These are phyloP conservation scores for Poeciliopsis prolifica DNA, from an alignment of 2,113 vertebrate genomes.

Conservation along the genomic window DNA sequence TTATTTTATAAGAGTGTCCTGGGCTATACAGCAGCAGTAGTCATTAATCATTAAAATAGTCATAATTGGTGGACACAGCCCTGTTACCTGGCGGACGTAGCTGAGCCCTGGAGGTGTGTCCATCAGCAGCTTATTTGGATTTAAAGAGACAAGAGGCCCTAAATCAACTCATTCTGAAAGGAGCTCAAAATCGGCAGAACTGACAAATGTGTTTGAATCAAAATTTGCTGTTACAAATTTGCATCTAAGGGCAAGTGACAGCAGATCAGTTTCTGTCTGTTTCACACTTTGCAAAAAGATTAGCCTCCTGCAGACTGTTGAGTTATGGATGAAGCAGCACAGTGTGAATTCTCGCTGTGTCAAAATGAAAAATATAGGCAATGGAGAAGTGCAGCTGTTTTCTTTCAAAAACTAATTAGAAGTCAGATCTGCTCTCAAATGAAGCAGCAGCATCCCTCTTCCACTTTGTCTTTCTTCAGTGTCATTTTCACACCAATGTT, in stretches of 20 bases:
- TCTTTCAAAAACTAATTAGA: conserved; percentile 34
- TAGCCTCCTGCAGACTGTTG: conserved; percentile 15
- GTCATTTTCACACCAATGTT: conserved; percentile 15
- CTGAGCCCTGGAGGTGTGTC: too few species aligned
- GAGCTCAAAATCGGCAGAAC: too few species aligned
- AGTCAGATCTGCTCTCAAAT: conserved; percentile 10
- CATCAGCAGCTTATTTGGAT: too few species aligned
- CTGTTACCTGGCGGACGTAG: too few species aligned
- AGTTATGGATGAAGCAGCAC: conserved; percentile 15
- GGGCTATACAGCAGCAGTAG: too few species aligned
- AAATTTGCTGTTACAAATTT: background rate
- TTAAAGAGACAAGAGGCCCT: too few species aligned
- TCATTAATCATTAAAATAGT: too few species aligned
- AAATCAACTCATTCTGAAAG: too few species aligned
- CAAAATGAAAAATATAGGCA: conserved; percentile 32
- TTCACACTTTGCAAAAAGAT: background rate
- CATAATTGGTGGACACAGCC: too few species aligned
- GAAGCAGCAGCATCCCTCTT: conserved; percentile 13
- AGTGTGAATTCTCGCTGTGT: background rate
- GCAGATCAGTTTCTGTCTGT: background rate
- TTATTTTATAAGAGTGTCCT: too few species aligned
- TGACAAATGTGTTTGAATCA: background rate
- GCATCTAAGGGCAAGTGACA: too few species aligned
- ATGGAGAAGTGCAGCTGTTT: conserved; percentile 34
- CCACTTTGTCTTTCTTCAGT: background rate